phyloP scores from a whole-genome alignment of 1,140 invertebrate species.

The Rhopalosiphum padi region DNA sequence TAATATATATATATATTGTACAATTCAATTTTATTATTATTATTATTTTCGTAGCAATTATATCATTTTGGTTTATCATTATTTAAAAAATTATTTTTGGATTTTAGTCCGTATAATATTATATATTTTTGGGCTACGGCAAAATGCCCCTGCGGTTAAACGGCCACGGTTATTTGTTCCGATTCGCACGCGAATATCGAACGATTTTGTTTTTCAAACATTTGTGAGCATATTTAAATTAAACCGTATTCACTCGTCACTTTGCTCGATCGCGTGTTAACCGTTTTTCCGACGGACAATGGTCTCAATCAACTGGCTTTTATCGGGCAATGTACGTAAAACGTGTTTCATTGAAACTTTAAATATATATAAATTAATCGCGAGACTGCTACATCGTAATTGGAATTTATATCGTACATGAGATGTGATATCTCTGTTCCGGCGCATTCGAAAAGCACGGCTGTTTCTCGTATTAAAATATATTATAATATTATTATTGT shows the following conservation, averaged over 20 bases:
- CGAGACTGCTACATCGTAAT: neutral
- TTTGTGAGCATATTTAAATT: neutral
- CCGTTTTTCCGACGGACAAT: neutral
- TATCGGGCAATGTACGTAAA: neutral
- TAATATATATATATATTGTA: no score
- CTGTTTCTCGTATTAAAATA: neutral
- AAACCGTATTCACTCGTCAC: neutral
- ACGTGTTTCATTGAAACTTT: neutral
- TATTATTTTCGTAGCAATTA: no score
- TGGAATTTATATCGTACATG: neutral
- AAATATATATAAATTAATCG: neutral
- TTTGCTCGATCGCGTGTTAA: neutral
- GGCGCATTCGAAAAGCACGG: neutral
- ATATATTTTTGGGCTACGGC: no score
- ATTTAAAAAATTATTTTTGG: no score
- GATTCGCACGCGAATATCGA: neutral
- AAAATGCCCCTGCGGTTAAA: no score
- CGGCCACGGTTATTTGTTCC: no score
- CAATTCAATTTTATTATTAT: no score
- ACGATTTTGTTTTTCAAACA: neutral
- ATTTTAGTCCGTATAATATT: no score
- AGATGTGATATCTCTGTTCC: neutral
- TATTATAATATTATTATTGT: neutral
- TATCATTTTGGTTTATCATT: no score
- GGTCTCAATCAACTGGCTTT: slow-evolving; percentile 8